phyloP scores from a whole-genome alignment of 2,113 vertebrate species.

The Pygoscelis antarcticus region DNA sequence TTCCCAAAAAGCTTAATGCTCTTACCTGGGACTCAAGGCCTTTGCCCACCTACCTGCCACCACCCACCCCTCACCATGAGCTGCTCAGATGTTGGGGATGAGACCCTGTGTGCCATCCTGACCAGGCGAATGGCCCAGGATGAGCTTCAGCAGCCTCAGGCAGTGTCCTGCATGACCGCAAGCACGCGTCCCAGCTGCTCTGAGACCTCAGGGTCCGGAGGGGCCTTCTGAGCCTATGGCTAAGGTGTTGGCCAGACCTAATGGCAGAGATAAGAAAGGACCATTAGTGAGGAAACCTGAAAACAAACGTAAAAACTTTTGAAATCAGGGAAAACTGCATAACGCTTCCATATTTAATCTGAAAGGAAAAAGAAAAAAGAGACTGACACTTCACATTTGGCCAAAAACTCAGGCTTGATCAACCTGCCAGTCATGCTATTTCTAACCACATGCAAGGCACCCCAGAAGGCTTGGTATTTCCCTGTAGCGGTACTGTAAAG shows the following conservation, averaged over 20 bases:
- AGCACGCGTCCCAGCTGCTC: fast-evolving
- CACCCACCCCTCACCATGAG: fast-evolving
- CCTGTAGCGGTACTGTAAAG: background rate
- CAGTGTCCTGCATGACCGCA: background rate
- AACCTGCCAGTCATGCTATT: background rate
- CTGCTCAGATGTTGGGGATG: background rate
- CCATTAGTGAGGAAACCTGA: background rate
- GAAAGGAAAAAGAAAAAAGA: background rate
- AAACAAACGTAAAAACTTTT: background rate
- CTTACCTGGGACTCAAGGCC: background rate
- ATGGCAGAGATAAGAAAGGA: background rate
- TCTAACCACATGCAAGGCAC: background rate
- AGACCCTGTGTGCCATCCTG: fast-evolving
- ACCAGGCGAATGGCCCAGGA: fast-evolving
- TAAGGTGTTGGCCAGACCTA: background rate
- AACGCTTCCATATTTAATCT: background rate
- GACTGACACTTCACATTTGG: background rate
- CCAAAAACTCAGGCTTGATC: background rate
- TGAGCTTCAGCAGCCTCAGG: background rate
- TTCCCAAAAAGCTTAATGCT: background rate
- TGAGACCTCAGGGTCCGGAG: background rate
- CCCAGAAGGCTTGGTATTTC: background rate
- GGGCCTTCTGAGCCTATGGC: background rate
- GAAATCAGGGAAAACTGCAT: background rate
- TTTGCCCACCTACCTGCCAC: background rate